Evolutionary conservation across 2,113 vertebrate genomes (phyloP).

Genomic region (Promerops cafer): DNA sequence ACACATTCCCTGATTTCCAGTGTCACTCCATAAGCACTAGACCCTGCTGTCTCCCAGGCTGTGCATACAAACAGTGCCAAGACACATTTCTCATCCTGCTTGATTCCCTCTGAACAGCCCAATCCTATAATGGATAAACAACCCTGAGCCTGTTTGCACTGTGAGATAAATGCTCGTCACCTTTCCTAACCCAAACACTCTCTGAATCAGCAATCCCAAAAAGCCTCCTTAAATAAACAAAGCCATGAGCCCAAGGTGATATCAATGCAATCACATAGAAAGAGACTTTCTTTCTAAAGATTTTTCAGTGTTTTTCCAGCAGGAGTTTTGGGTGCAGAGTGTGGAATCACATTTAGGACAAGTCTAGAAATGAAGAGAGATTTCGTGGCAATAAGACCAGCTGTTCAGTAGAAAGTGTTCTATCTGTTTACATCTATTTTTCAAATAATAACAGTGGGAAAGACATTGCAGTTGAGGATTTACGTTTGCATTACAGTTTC

Average conservation of each 20-base stretch:
- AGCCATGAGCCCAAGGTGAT: background rate
- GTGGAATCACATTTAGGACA: background rate
- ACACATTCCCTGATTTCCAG: background rate
- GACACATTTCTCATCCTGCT: fast-evolving
- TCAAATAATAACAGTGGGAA: background rate
- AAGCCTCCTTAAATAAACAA: background rate
- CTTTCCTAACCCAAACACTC: background rate
- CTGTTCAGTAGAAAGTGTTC: background rate
- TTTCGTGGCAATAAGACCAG: background rate
- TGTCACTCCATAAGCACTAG: background rate
- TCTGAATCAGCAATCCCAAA: background rate
- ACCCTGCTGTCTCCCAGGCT: background rate
- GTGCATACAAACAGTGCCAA: background rate
- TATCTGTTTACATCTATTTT: background rate
- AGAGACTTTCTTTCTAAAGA: background rate
- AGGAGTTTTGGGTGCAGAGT: background rate
- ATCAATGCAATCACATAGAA: background rate
- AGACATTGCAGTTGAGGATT: background rate
- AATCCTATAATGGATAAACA: background rate
- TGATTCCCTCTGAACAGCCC: background rate
- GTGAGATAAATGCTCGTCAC: background rate
- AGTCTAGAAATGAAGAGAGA: background rate
- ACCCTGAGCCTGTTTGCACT: background rate
- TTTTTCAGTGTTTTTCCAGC: background rate
- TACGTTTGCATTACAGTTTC: conserved; percentile 3